Base-by-base conservation (phyloP, 2,888 invertebrate genomes). In the Bimastos eiseni region DNA sequence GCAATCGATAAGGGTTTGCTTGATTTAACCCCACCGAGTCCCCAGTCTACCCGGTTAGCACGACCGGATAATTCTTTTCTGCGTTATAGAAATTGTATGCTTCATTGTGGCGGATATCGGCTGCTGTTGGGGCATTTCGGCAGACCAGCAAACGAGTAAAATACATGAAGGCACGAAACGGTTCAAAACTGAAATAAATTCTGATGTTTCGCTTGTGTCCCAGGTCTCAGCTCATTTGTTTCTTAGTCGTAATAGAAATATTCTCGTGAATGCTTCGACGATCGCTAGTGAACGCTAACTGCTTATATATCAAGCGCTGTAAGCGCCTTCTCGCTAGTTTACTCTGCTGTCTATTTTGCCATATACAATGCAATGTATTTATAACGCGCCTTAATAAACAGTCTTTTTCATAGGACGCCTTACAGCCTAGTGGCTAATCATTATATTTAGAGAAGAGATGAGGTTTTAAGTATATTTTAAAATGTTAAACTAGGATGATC, bases 1-100 rank as follows among this genome's bases (percentile, higher is more conserved):
- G 70, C 70, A n/a, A 70, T 70, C 70, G n/a, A 70, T 70, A 70
- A 70, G 70, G 70, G n/a, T 70, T 70, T 70, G 70, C n/a, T 70
- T 70, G 70, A 70, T 70, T 70, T 70, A 70, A 70, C 70, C 70
- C 70, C 70, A 70, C 70, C 70, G 70, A 70, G 70, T 5, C n/a
- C n/a, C 70, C 70, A 8, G 70, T 70, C 70, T 70, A 70, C n/a
- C 70, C 70, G 70, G 70, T 70, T 70, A 70, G 70, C 30, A 70
- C 70, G 70, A 70, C 70, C n/a, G 70, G 70, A 30, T 70, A 70
- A 70, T n/a, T 70, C 5, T 70, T 70, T 70, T n/a, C 70, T 70
- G 70, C 70, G 70, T 70, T 70, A 8, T 70, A 70, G 70, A 30
- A 70, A 70, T 70, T 70, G 3, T 70, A n/a, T 70, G 70, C 70